Evolutionary conservation across 2,888 invertebrate species (phyloP).

Genomic region (Phortica okadai): DNA sequence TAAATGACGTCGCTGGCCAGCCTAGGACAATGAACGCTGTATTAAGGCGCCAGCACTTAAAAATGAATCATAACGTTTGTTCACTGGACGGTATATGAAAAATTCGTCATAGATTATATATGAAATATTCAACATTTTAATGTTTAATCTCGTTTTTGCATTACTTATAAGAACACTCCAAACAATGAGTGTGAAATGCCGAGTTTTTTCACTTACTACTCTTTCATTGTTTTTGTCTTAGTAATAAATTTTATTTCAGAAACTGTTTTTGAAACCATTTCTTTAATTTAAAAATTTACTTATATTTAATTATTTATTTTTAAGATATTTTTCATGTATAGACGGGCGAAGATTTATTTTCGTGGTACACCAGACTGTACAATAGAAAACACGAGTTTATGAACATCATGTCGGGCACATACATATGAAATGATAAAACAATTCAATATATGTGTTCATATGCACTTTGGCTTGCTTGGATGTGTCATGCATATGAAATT

Average conservation of each 20-base stretch:
- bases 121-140: conserved; percentile 53
- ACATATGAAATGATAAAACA: not conserved
- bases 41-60: conserved; percentile 60
- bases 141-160: not conserved
- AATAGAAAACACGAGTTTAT: too few relatives aligned
- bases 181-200: conserved; percentile 4
- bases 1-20: conserved; percentile 31
- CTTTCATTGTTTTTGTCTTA: conserved; percentile 54
- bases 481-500: conserved; percentile 53
- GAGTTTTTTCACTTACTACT: conserved; percentile 69
- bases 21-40: conserved; percentile 54
- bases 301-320: too few relatives aligned
- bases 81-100: not conserved
- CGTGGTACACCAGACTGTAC: too few relatives aligned
- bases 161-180: too few relatives aligned
- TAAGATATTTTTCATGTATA: too few relatives aligned
- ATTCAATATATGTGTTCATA: not conserved
- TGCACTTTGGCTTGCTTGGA: not conserved
- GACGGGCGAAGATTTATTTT: too few relatives aligned
- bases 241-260: conserved; percentile 67
- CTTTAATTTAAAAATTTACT: too few relatives aligned
- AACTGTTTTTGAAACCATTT: conserved; percentile 48
- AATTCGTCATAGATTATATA: conserved; percentile 42
- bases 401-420: too few relatives aligned
- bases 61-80: conserved; percentile 61